Conservation (phyloP, 1,140 invertebrate species). For the Rhysida immarginata region DNA sequence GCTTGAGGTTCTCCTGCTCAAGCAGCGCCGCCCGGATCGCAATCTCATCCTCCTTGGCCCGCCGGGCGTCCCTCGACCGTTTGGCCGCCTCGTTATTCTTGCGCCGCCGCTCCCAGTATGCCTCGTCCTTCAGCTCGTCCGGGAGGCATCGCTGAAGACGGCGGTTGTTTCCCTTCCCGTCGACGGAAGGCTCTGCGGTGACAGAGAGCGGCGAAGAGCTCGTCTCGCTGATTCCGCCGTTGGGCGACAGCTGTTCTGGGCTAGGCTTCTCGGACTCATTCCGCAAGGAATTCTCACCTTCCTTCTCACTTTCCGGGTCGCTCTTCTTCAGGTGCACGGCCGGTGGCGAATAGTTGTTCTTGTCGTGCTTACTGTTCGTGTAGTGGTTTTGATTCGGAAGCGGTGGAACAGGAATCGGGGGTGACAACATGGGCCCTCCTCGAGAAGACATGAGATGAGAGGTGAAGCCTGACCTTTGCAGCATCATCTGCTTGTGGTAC, state of each 20-base stretch:
- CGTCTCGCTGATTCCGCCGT: not conserved
- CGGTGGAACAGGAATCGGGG: not conserved
- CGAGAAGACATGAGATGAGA: not conserved
- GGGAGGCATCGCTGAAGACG: slow-evolving; percentile 10
- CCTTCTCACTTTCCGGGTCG: not conserved
- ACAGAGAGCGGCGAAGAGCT: not conserved
- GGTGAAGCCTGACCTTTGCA: not conserved
- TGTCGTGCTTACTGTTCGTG: not conserved
- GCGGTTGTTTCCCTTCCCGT: not conserved
- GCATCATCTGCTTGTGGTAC: slow-evolving; percentile 42
- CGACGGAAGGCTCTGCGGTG: not conserved
- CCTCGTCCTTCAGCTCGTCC: slow-evolving; percentile 46
- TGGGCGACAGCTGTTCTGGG: not conserved
- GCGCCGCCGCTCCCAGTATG: slow-evolving; percentile 69
- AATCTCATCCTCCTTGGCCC: slow-evolving; percentile 81
- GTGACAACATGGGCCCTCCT: not conserved
- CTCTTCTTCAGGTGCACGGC: not conserved
- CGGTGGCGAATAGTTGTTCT: not conserved
- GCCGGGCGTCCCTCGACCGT: slow-evolving; percentile 70
- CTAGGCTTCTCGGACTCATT: not conserved
- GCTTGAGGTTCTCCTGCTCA: slow-evolving; percentile 57
- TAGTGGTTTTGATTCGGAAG: not conserved
- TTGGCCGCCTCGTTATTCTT: slow-evolving; percentile 96
- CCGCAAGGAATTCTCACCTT: not conserved
- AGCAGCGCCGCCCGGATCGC: slow-evolving; percentile 71